These are phyloP conservation scores for Daubentonia madagascariensis DNA, from an alignment of 2,113 vertebrate genomes.

Conservation along the genomic window DNA sequence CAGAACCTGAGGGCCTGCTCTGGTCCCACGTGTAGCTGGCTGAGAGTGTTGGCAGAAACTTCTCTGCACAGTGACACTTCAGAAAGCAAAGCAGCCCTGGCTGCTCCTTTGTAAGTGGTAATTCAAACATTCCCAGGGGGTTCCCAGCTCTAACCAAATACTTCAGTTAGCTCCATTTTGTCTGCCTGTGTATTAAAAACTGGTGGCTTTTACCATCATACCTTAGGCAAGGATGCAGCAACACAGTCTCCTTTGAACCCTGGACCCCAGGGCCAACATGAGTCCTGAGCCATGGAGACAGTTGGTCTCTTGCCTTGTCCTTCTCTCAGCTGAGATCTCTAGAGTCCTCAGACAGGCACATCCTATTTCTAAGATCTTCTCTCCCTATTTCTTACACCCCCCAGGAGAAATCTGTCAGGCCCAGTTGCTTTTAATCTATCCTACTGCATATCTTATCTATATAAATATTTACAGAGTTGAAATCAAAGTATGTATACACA, in stretches of 20 bases:
- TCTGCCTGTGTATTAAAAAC: not conserved
- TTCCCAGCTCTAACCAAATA: not conserved
- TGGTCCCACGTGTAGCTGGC: not conserved
- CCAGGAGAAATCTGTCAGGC: not conserved
- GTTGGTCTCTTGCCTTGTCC: not conserved
- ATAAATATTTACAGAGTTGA: not conserved
- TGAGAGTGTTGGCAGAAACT: not conserved
- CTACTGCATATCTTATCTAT: not conserved
- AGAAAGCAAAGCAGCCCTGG: not conserved
- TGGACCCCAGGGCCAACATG: not conserved
- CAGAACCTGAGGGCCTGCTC: not conserved
- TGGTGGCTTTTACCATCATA: not conserved
- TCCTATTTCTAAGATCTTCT: not conserved
- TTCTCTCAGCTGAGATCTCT: not conserved
- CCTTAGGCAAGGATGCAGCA: not conserved
- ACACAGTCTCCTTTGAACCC: not conserved
- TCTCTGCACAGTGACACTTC: conserved; percentile 27
- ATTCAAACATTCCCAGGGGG: not conserved
- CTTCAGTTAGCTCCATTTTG: not conserved
- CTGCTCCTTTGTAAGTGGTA: not conserved
- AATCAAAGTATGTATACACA: not conserved
- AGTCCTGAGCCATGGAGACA: not conserved
- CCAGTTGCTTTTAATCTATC: not conserved
- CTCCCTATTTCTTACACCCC: not conserved
- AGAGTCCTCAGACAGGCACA: not conserved